Percentiles rank a stretch among this genome's conserved stretches.
Evolutionary conservation across 2,113 vertebrate genomes (phyloP).

Genomic region (Sinocyclocheilus maitianheensis): DNA sequence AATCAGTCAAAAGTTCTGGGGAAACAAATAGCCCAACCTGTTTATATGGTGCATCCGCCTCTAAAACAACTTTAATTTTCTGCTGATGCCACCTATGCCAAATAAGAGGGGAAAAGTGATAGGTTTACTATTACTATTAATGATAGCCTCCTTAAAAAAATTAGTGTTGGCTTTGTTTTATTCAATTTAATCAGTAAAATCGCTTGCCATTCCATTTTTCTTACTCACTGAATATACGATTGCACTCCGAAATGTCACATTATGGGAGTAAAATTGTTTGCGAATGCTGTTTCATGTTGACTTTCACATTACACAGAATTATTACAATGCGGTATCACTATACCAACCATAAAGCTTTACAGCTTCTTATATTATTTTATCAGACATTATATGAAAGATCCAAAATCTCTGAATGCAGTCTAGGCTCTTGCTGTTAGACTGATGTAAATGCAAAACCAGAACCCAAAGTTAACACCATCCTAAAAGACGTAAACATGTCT

Average conservation of each 20-base stretch:
- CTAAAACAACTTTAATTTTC: background rate
- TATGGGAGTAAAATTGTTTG: background rate
- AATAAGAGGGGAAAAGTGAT: background rate
- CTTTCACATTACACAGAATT: background rate
- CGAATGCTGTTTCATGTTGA: background rate
- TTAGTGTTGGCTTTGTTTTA: background rate
- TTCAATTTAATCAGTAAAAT: background rate
- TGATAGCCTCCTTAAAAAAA: background rate
- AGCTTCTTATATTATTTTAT: slow-evolving; percentile 17
- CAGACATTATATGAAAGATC: slow-evolving; percentile 6
- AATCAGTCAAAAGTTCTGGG: no score
- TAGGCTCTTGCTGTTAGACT: slow-evolving; percentile 1
- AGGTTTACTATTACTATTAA: background rate
- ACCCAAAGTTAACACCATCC: background rate
- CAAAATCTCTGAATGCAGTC: slow-evolving; percentile 4
- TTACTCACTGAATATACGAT: background rate
- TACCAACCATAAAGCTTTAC: background rate
- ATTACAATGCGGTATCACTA: background rate
- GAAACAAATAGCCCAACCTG: no score
- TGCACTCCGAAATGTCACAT: background rate
- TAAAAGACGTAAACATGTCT: slow-evolving; percentile 10
- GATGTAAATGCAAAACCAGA: slow-evolving; percentile 22
- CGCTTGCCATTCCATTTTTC: background rate
- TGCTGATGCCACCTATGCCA: background rate
- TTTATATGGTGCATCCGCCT: background rate